Conservation (phyloP, 2,888 invertebrate genomes). For the Dioctria linearis region DNA sequence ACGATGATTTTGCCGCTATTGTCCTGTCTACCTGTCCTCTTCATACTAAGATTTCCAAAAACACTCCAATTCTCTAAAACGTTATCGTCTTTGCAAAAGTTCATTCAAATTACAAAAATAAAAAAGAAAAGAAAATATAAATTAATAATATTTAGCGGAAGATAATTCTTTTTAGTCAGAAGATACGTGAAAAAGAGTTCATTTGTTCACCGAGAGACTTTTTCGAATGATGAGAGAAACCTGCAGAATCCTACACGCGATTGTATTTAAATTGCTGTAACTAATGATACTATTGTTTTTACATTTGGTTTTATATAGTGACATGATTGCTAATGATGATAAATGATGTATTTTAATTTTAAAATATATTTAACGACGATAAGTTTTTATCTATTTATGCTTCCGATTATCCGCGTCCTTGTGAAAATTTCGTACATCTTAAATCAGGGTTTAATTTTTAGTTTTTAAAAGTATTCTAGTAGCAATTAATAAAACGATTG, state of each 20-base stretch:
- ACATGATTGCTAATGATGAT: slow-evolving; percentile 44
- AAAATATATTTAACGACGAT: slow-evolving; percentile 54
- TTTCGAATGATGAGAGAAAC: slow-evolving; percentile 29
- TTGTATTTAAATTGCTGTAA: slow-evolving; percentile 47
- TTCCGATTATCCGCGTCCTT: slow-evolving; percentile 49
- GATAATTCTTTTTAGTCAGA: slow-evolving; percentile 42
- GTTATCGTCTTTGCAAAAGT: slow-evolving; percentile 46
- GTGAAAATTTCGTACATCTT: slow-evolving; percentile 15
- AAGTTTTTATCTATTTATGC: slow-evolving; percentile 46
- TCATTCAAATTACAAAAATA: slow-evolving; percentile 34
- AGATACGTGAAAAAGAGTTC: slow-evolving; percentile 31
- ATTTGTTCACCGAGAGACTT: slow-evolving; percentile 38
- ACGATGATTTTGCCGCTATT: slow-evolving; percentile 62
- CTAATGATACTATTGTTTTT: slow-evolving; percentile 51
- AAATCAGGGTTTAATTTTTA: slow-evolving; percentile 46
- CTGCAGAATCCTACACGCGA: slow-evolving; percentile 50
- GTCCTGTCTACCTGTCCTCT: slow-evolving; percentile 28
- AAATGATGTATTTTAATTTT: slow-evolving; percentile 53
- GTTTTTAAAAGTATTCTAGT: slow-evolving; percentile 39
- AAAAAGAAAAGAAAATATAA: slow-evolving; percentile 2
- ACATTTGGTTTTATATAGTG: slow-evolving; percentile 53
- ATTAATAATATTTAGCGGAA: slow-evolving; percentile 26
- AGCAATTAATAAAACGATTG: slow-evolving; percentile 47
- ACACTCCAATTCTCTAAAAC: slow-evolving; percentile 51
- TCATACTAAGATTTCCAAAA: slow-evolving; percentile 50